These are phyloP conservation scores for Limosa lapponica DNA, from an alignment of 2,797 vertebrate species.

Conservation along the genomic window DNA sequence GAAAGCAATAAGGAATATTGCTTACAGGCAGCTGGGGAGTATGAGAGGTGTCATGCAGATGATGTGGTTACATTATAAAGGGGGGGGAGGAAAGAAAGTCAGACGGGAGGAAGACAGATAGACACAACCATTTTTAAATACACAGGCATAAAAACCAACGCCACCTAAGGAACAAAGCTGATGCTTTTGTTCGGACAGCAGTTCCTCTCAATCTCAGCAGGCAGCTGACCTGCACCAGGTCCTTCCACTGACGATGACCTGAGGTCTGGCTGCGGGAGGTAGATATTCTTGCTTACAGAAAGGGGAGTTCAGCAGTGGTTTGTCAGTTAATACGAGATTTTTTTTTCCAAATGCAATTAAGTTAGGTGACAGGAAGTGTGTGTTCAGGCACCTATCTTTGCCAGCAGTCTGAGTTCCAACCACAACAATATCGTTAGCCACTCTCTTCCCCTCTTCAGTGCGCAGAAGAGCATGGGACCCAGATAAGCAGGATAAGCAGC, in stretches of 20 bases:
- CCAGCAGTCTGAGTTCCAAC: not conserved
- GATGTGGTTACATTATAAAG: not conserved
- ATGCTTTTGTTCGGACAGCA: not conserved
- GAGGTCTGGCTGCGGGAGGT: not conserved
- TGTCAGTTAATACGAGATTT: not conserved
- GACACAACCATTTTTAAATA: not conserved
- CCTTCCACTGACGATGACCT: not conserved
- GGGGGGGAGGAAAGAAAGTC: not conserved
- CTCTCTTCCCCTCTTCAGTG: not conserved
- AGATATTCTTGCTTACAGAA: not conserved
- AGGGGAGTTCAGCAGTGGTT: not conserved
- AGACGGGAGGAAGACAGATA: not conserved
- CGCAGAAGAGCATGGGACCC: accelerated
- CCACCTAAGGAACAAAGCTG: not conserved
- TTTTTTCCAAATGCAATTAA: not conserved
- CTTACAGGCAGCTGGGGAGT: not conserved
- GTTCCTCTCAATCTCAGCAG: not conserved
- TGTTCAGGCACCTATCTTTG: not conserved
- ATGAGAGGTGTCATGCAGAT: not conserved
- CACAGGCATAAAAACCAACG: not conserved
- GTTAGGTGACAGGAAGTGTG: not conserved
- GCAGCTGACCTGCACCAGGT: not conserved
- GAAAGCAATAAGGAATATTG: not conserved
- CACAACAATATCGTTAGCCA: not conserved
- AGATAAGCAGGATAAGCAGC: accelerated